Percentiles rank a stretch among this genome's conserved stretches.
phyloP scores from a whole-genome alignment of 1,140 invertebrate genomes.

The Rhyzopertha dominica region DNA sequence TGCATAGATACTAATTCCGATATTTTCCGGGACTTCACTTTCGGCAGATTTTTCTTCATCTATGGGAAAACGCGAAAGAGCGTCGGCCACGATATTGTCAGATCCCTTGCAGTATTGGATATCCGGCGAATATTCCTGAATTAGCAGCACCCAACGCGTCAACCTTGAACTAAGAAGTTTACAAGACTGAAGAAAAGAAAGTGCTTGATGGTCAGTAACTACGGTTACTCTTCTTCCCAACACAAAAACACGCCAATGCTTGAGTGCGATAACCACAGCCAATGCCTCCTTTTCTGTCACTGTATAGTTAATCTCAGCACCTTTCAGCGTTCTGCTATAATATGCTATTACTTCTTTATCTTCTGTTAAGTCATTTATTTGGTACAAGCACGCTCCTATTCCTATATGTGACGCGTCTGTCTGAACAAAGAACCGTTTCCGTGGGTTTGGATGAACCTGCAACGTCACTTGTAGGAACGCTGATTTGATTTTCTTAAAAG shows the following conservation, averaged over 20 bases:
- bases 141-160: constrained; percentile 4
- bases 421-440: not conserved
- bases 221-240: constrained; percentile 1
- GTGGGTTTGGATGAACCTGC: not conserved
- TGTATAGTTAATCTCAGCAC: constrained; percentile 3
- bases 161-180: constrained; percentile 1
- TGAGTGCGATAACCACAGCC: constrained; percentile 2
- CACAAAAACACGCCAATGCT: constrained; percentile 7
- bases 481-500: constrained; percentile 5
- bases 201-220: constrained; percentile 5
- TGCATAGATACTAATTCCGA: too few species aligned
- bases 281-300: constrained; percentile 7
- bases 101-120: constrained; percentile 9
- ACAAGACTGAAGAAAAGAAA: constrained; percentile 5
- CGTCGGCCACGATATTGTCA: constrained; percentile 8
- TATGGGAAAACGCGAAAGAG: constrained; percentile 1
- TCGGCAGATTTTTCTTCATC: not conserved
- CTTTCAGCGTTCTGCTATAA: constrained; percentile 1
- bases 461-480: not conserved
- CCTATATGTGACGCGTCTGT: not conserved
- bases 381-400: not conserved
- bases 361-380: not conserved
- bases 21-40: constrained; percentile 3
- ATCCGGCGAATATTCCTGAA: constrained; percentile 5
- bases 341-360: not conserved